Evolutionary conservation across 2,113 vertebrate species (phyloP), one percentile per base, ranked within the genome.

Genomic region (Motacilla tschutschensis): DNA sequence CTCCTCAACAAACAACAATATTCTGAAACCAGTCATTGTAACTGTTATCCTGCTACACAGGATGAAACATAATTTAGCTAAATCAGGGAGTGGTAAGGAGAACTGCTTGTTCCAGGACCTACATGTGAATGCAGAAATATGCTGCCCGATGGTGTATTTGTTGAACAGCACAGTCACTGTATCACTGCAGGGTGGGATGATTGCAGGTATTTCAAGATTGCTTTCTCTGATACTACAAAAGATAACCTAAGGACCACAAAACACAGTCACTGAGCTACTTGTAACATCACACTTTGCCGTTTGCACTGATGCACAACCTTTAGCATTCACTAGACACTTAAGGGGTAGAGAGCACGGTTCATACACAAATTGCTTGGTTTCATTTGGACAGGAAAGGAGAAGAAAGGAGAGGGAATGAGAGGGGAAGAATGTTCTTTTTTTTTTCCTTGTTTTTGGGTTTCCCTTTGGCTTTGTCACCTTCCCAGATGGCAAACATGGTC

Each of bases 191-290:
- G 50, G 72, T 90, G 47, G 57, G 74, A 91, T 72, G 57, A 70
- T 41, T 55, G 74, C 47, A 89, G 65, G 24, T 93, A 62, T 92
- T 93, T 94, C 72, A 93, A 84, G 66, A 93, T 59, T 87, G 87
- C 71, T 90, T 77, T 88, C 51, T 69, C 35, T 70, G 83, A 44
- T 48, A 70, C 17, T 62, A 81, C 70, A 55, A 36, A 79, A 85
- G 31, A 47, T 20, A 60, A 78, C 47, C 69, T 74, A 79, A 65
- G 87, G 86, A 88, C 66, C 85, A 95, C 88, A 83, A 74, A 85
- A 69, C 48, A 92, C 64, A 79, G 44, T 44, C 77, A 86, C 19
- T 74, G 79, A 84, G 51, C 83, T 91, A 90, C 57, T 87, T 3
- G 0, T 50, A 84, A 93, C 62, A 73, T 59, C 77, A 85, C 79